Percentiles rank a stretch among this genome's conserved stretches.
phyloP scores from a whole-genome alignment of 1,140 invertebrate genomes.

The Hyphantria cunea region DNA sequence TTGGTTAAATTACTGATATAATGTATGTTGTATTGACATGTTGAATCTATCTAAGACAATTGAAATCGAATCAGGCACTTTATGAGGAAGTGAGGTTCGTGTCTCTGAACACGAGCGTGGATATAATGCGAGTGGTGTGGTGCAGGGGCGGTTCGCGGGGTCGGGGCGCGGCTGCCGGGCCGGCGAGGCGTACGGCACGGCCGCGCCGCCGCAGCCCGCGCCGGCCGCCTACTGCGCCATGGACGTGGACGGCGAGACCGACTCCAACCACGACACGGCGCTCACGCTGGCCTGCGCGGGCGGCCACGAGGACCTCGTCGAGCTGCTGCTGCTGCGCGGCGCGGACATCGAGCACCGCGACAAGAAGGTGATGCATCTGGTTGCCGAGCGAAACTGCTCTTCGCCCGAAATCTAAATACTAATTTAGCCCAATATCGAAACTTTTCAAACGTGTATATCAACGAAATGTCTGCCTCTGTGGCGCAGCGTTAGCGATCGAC shows the following conservation, averaged over 20 bases:
- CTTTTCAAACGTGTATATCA: no score
- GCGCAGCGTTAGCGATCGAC: no score
- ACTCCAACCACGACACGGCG: slow-evolving; percentile 99
- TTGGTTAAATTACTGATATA: no score
- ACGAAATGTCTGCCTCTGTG: no score
- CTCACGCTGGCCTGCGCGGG: slow-evolving; percentile 98
- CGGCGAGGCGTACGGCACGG: slow-evolving; percentile 37
- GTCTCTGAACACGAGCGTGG: no score
- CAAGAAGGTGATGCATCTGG: slow-evolving; percentile 89
- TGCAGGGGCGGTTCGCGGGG: slow-evolving; percentile 50
- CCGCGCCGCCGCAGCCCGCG: slow-evolving; percentile 64
- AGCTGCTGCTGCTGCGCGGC: slow-evolving; percentile 93
- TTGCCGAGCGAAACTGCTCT: no score
- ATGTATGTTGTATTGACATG: no score
- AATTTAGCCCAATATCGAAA: no score
- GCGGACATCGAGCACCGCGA: slow-evolving; percentile 99
- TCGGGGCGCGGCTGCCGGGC: slow-evolving; percentile 36
- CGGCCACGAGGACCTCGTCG: slow-evolving; percentile 97
- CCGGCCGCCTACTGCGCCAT: slow-evolving; percentile 86
- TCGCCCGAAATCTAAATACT: no score
- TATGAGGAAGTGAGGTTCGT: no score
- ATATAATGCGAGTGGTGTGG: not conserved
- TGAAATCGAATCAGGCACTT: no score
- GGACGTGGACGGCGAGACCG: slow-evolving; percentile 97
- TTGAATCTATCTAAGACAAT: no score